These are phyloP conservation scores for Drepana falcataria DNA, from an alignment of 2,888 invertebrate species.

Conservation along the genomic window DNA sequence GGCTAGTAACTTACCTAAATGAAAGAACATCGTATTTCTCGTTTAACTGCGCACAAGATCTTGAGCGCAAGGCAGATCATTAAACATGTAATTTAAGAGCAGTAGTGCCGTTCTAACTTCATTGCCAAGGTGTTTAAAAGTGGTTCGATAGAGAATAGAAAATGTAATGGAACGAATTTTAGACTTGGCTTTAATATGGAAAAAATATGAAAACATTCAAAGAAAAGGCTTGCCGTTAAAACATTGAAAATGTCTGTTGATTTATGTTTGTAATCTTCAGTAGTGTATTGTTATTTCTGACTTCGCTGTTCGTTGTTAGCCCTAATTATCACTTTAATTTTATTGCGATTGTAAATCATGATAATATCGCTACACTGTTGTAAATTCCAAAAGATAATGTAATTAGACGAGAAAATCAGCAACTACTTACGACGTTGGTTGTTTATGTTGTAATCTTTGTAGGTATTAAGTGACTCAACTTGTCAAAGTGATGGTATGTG, in stretches of 20 bases:
- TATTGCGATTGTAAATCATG: conserved; percentile 26
- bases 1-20: no score
- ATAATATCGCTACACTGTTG: conserved; percentile 23
- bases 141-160: no score
- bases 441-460: background rate
- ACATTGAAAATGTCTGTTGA: conserved; percentile 8
- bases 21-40: no score
- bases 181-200: no score
- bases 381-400: conserved; percentile 17
- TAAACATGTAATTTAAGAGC: no score
- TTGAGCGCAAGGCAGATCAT: no score
- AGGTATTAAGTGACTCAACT: no score
- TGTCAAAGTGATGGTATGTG: no score
- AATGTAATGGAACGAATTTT: no score
- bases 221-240: background rate
- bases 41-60: no score
- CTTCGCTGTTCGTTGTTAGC: conserved; percentile 19
- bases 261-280: conserved; percentile 8
- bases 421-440: background rate
- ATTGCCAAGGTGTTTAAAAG: no score
- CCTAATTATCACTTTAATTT: conserved; percentile 31
- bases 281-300: conserved; percentile 9
- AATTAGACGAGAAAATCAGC: background rate
- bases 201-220: background rate
- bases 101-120: no score